Evolutionary conservation across 2,113 vertebrate species (phyloP).

Genomic region (Rana temporaria): DNA sequence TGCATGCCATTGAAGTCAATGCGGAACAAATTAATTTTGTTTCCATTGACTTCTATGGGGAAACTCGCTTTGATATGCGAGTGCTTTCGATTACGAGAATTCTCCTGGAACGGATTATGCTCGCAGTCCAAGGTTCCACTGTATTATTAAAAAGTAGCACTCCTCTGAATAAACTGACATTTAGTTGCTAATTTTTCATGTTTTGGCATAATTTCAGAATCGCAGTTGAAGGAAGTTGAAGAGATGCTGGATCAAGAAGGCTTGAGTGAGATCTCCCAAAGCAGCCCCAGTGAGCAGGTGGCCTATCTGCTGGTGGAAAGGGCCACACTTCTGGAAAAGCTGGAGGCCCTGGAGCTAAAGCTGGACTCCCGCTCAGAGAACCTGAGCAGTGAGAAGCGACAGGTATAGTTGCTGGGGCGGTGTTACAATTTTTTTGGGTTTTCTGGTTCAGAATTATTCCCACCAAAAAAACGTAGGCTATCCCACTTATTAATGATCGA

Average conservation of each 20-base stretch:
- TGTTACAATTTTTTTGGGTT: not conserved
- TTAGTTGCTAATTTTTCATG: too few species aligned
- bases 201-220: conserved; percentile 69
- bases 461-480: too few species aligned
- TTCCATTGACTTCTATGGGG: too few species aligned
- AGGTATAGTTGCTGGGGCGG: conserved; percentile 70
- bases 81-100: too few species aligned
- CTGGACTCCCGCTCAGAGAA: conserved; percentile 66
- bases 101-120: too few species aligned
- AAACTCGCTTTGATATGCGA: too few species aligned
- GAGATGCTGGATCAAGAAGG: conserved; percentile 87
- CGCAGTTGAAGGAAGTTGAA: conserved; percentile 81
- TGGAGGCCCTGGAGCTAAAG: conserved; percentile 74
- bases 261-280: conserved; percentile 78
- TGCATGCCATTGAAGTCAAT: too few species aligned
- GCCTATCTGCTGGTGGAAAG: conserved; percentile 84
- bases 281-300: conserved; percentile 82
- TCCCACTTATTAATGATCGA: too few species aligned
- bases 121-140: too few species aligned
- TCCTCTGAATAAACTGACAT: too few species aligned
- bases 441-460: not conserved
- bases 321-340: conserved; percentile 75
- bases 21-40: too few species aligned
- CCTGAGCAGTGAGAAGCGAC: conserved; percentile 68
- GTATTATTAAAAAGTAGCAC: too few species aligned